Percentiles rank a stretch among this genome's conserved stretches.
Evolutionary conservation across 2,113 vertebrate genomes (phyloP).

Genomic region (rat (Rattus norvegicus)): DNA sequence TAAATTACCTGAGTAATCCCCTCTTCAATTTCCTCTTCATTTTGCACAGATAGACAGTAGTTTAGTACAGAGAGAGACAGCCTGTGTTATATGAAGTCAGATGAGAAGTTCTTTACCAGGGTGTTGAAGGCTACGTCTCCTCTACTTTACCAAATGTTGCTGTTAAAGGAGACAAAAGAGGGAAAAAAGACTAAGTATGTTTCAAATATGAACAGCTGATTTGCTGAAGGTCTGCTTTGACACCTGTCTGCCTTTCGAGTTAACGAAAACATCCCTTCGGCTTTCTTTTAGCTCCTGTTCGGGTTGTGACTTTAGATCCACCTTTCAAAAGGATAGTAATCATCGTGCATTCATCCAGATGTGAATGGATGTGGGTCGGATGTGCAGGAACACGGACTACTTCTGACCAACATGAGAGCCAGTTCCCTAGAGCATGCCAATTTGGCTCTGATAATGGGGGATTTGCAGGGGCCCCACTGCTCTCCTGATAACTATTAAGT

Average conservation of each 20-base stretch:
- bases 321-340: conserved; percentile 82
- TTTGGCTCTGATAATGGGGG: conserved; percentile 68
- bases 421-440: conserved; percentile 70
- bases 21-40: conserved; percentile 58
- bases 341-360: conserved; percentile 75
- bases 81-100: neutral
- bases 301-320: conserved; percentile 61
- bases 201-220: conserved; percentile 74
- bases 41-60: conserved; percentile 68
- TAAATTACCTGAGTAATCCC: conserved; percentile 74
- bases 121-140: neutral
- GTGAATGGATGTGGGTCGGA: conserved; percentile 63
- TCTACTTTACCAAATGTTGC: conserved; percentile 57
- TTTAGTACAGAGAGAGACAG: conserved; percentile 29
- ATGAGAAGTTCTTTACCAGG: conserved; percentile 8
- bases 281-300: conserved; percentile 69
- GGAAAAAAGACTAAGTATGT: conserved; percentile 61
- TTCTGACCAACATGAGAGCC: conserved; percentile 62
- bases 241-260: conserved; percentile 82
- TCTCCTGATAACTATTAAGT: conserved; percentile 61
- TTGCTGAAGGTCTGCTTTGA: conserved; percentile 82
- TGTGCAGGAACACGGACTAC: conserved; percentile 45
- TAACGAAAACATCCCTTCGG: conserved; percentile 73
- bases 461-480: conserved; percentile 15
- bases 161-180: conserved; percentile 41